Conservation (phyloP, 2,888 invertebrate genomes). For the Phyllotreta striolata region DNA sequence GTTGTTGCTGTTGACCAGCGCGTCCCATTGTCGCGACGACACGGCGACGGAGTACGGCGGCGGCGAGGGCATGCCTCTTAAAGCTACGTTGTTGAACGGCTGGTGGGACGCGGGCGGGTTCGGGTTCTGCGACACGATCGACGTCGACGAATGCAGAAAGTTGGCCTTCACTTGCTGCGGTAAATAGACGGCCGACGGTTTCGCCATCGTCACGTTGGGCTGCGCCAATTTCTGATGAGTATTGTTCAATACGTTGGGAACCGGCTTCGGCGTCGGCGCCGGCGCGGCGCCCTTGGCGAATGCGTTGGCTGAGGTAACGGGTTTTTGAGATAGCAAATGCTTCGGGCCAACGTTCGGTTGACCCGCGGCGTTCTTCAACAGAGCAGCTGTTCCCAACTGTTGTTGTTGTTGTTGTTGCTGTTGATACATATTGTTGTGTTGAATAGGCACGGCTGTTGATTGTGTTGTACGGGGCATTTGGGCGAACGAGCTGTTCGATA, state of each 20-base stretch:
- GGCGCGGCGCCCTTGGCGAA: constrained; percentile 9
- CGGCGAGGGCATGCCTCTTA: constrained; percentile 48
- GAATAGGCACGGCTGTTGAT: constrained; percentile 30
- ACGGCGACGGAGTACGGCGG: constrained; percentile 51
- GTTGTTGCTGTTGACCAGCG: constrained; percentile 42
- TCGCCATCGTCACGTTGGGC: constrained; percentile 24
- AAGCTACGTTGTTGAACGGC: constrained; percentile 32
- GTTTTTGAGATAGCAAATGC: constrained; percentile 26
- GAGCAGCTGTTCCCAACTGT: constrained; percentile 22
- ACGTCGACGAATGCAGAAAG: constrained; percentile 25
- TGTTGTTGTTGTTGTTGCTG: too few relatives aligned
- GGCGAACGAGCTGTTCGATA: constrained; percentile 29
- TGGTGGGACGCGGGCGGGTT: constrained; percentile 24
- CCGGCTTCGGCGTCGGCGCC: constrained; percentile 19
- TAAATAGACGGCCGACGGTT: constrained; percentile 25
- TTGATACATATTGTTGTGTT: constrained; percentile 34
- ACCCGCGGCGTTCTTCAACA: not conserved
- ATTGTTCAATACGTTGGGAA: constrained; percentile 29
- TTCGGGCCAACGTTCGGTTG: constrained; percentile 35
- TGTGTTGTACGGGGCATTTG: constrained; percentile 35
- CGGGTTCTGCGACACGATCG: constrained; percentile 13
- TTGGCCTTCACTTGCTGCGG: constrained; percentile 33
- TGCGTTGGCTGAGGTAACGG: constrained; percentile 21
- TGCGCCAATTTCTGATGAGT: constrained; percentile 32
- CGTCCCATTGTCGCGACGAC: constrained; percentile 49